Evolutionary conservation across 2,888 invertebrate species (phyloP), one percentile per base, ranked within the genome.

Genomic region (Leptura quadrifasciata): DNA sequence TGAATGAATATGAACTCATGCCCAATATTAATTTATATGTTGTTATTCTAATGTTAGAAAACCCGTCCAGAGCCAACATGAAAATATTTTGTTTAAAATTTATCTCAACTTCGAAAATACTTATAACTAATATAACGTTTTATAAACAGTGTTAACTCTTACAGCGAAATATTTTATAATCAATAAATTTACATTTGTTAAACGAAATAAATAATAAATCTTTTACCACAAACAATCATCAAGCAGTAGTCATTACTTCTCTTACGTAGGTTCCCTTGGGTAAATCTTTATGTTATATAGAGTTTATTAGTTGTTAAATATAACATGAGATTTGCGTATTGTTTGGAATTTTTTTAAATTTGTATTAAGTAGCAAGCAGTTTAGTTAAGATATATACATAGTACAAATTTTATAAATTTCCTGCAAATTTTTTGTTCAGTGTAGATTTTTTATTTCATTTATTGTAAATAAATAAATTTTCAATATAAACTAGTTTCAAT

Each of bases 91-190:
- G 12, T 57, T 12, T 15, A 18, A 20, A 8, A 20, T 5, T 2
- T 20, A 12, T 21, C 18, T 57, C 5, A 4, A 57, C 10, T n/a
- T 20, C 10, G 57, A 47, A 47, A 47, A 39, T 39, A 39, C 35
- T 15, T n/a, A 47, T 31, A 31, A 31, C 24, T 24, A 47, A 47
- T 15, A 39, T 15, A n/a, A 47, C n/a, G 5, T 47, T 47, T 47
- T 47, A 47, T 47, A 47, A 47, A 47, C 47, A n/a, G 4, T 47
- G 47, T 47, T 47, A n/a, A n/a, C n/a, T 39, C 3, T 12, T 47
- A 47, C 47, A 47, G 47, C 47, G 47, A 47, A 47, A 47, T 47
- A 47, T n/a, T 47, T 47, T 47, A 47, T n/a, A 47, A 47, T 47
- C n/a, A 47, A 12, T n/a, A 47, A 47, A 47, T 47, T 47, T 47